These are phyloP conservation scores for Hippocampus comes DNA, from an alignment of 2,113 vertebrate genomes.

Conservation along the genomic window DNA sequence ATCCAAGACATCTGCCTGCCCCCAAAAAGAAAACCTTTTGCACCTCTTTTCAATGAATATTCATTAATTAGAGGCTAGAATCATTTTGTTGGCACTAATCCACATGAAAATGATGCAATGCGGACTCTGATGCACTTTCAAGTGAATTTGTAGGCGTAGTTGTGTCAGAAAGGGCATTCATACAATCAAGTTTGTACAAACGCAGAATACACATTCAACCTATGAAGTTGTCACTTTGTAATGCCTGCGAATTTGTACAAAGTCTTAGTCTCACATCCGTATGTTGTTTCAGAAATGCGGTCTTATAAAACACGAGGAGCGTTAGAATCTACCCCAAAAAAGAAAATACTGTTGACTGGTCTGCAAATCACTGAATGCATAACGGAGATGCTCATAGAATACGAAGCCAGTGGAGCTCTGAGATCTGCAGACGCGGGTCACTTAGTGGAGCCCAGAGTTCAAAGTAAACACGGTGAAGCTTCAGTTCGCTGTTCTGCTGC, in stretches of 20 bases:
- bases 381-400: too few relatives aligned
- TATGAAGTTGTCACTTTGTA: not conserved
- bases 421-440: too few relatives aligned
- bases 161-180: too few relatives aligned
- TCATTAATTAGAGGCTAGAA: not conserved
- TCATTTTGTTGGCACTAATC: not conserved
- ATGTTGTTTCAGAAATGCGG: not conserved
- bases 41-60: not conserved
- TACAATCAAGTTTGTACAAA: too few relatives aligned
- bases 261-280: not conserved
- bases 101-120: not conserved
- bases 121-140: not conserved
- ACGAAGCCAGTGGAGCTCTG: too few relatives aligned
- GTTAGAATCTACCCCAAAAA: not conserved
- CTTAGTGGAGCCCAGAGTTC: too few relatives aligned
- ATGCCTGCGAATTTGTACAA: not conserved
- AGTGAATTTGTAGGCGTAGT: not conserved
- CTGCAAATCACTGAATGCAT: too few relatives aligned
- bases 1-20: slow-evolving; percentile 7
- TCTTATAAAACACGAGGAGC: not conserved
- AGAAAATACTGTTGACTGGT: too few relatives aligned
- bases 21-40: not conserved
- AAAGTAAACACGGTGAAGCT: too few relatives aligned
- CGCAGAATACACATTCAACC: too few relatives aligned
- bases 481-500: too few relatives aligned